A percentile compares a stretch with the other conserved stretches of the same genome.
Evolutionary conservation across 2,888 invertebrate species (phyloP).

Genomic region (Osmoderma eremita): DNA sequence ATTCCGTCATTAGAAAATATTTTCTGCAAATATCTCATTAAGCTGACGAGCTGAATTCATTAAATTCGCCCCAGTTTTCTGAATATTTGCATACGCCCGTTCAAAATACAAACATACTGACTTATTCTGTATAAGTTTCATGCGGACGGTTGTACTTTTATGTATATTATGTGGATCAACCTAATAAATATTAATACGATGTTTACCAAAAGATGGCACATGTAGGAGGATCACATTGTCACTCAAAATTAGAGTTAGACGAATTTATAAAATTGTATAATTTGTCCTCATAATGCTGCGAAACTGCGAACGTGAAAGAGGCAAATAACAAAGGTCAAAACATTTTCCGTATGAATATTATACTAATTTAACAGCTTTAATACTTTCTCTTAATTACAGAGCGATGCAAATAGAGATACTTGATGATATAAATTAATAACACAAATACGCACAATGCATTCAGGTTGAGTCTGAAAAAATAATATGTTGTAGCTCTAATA

Average conservation of each 20-base stretch:
- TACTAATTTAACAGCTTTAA: too few relatives aligned
- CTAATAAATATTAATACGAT: slow-evolving; percentile 13
- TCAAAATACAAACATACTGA: neutral
- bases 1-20: slow-evolving; percentile 38
- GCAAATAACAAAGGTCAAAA: too few relatives aligned
- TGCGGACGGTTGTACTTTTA: neutral
- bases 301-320: too few relatives aligned
- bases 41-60: slow-evolving; percentile 29
- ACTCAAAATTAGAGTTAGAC: neutral
- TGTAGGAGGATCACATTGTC: neutral
- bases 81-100: neutral
- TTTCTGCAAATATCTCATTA: slow-evolving; percentile 36
- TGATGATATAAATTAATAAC: too few relatives aligned
- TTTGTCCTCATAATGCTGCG: too few relatives aligned
- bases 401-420: too few relatives aligned
- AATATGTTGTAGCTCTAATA: too few relatives aligned
- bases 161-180: neutral
- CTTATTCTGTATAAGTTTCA: neutral
- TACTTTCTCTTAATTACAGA: too few relatives aligned
- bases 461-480: too few relatives aligned
- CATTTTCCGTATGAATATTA: too few relatives aligned
- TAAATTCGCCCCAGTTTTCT: slow-evolving; percentile 7
- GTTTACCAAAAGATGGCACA: neutral
- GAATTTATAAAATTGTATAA: slow-evolving; percentile 1
- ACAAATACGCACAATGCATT: too few relatives aligned